These are phyloP conservation scores for Xestia c-nigrum DNA, from an alignment of 2,888 invertebrate genomes.

Conservation along the genomic window DNA sequence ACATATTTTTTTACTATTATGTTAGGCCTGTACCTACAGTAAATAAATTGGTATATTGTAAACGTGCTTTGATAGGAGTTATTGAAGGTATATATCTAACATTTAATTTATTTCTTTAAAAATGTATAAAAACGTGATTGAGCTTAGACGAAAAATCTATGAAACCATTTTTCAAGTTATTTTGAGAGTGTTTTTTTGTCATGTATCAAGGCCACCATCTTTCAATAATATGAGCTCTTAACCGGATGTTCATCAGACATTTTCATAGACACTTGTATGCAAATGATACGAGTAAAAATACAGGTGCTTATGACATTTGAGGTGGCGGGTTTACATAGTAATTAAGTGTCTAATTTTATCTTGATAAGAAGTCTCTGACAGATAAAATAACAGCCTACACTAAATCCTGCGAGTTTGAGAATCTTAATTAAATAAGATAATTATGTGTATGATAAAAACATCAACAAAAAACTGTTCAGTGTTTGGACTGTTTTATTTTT, in stretches of 20 bases:
- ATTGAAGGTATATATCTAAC: too few species aligned
- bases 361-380: conserved; percentile 2
- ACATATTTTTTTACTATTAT: too few species aligned
- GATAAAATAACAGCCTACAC: neutral
- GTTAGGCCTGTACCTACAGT: too few species aligned
- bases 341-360: conserved; percentile 13
- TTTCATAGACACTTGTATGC: neutral
- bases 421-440: conserved; percentile 20
- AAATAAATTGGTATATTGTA: too few species aligned
- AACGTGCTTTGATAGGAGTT: too few species aligned
- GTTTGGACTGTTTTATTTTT: neutral
- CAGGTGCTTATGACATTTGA: conserved; percentile 18
- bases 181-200: neutral
- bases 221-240: neutral
- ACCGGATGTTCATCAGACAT: conserved; percentile 5
- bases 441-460: conserved; percentile 4
- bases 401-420: neutral
- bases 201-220: neutral
- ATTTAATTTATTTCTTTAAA: too few species aligned
- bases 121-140: neutral
- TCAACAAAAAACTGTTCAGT: conserved; percentile 20
- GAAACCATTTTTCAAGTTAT: neutral
- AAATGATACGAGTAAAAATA: conserved; percentile 12
- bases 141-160: neutral
- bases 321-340: neutral